Base-by-base conservation (phyloP, 1,140 invertebrate species). In the Drosophila pandora region DNA sequence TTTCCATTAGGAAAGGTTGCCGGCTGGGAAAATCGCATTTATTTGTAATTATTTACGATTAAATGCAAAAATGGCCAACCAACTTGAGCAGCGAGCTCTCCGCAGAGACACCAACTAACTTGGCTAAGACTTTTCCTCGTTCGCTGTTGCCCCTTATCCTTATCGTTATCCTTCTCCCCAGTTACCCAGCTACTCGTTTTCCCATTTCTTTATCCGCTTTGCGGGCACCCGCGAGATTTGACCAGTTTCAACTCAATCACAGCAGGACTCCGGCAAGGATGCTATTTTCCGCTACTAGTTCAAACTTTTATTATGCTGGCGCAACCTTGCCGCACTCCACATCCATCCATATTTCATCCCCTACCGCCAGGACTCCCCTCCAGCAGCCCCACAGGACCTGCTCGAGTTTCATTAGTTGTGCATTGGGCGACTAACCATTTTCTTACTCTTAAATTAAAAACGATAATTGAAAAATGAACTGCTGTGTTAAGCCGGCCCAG, bases 381-480 rank as follows among this genome's bases (percentile, higher is more conserved):
- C 12, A 21, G 32, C 23, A 10, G 37, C 52, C 54, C 41, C 41
- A 32, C 32, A 39, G 64, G 62, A 62, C 54, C 50, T 60, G 45
- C 63, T 68, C 53, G 60, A 83, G 67, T 87, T 87, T 87, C 79
- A 83, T 87, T 79, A 87, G 83, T 83, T 79, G 79, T 79, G 79
- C 58, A 49, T 41, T 70, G 60, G 58, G 48, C 59, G 49, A 71
- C 75, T 76, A 77, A 65, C 84, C 70, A 88, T 88, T 88, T 88
- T 88, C 76, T 77, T 79, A 77, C 76, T 79, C 64, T 60, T 83
- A 73, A 88, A 88, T 88, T 88, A 88, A 88, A 88, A 88, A 88
- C 83, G 83, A 88, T 88, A 88, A 88, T 88, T 88, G 83, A 81
- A 89, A 90, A 92, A 65, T 91, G 89, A 76, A 75, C 69, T 76